Conservation (phyloP, 2,113 vertebrate species). For the Xiphophorus couchianus region DNA sequence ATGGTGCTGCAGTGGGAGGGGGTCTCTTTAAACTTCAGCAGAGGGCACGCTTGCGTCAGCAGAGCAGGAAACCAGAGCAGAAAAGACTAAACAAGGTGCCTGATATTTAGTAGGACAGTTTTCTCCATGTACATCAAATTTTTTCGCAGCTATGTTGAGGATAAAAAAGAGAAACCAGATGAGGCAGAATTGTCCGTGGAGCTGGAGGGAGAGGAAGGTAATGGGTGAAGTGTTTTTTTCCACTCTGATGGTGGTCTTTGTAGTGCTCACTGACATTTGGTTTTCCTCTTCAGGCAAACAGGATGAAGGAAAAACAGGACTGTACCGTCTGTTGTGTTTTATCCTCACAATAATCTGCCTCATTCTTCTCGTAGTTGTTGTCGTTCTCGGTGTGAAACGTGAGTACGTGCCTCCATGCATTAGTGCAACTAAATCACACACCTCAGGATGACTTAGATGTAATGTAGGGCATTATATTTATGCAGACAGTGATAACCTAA, state of each 20-base stretch:
- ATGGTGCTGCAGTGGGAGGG: slow-evolving; percentile 44
- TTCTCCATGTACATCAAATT: slow-evolving; percentile 75
- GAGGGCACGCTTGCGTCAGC: slow-evolving; percentile 7
- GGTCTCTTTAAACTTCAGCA: slow-evolving; percentile 18
- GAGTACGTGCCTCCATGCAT: slow-evolving; percentile 52
- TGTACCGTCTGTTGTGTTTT: slow-evolving; percentile 52
- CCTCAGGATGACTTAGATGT: neutral
- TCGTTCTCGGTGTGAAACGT: slow-evolving; percentile 67
- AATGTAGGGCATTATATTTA: neutral
- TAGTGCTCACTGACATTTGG: neutral
- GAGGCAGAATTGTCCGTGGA: slow-evolving; percentile 48
- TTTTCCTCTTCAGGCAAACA: slow-evolving; percentile 24
- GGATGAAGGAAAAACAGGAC: slow-evolving; percentile 4
- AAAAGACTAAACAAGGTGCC: slow-evolving; percentile 11
- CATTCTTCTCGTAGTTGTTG: slow-evolving; percentile 56
- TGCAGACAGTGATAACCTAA: neutral
- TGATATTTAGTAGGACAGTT: slow-evolving; percentile 2
- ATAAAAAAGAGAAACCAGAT: slow-evolving; percentile 35
- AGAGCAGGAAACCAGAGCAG: slow-evolving; percentile 19
- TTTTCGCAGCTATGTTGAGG: slow-evolving; percentile 47
- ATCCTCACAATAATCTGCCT: slow-evolving; percentile 61
- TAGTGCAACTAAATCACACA: neutral
- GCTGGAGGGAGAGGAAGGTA: slow-evolving; percentile 49
- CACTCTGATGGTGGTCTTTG: slow-evolving; percentile 2
- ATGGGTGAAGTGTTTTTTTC: neutral